These are phyloP conservation scores for Corticium candelabrum DNA, from an alignment of 37 sponge, comb jelly and placozoan species.

Conservation along the genomic window DNA sequence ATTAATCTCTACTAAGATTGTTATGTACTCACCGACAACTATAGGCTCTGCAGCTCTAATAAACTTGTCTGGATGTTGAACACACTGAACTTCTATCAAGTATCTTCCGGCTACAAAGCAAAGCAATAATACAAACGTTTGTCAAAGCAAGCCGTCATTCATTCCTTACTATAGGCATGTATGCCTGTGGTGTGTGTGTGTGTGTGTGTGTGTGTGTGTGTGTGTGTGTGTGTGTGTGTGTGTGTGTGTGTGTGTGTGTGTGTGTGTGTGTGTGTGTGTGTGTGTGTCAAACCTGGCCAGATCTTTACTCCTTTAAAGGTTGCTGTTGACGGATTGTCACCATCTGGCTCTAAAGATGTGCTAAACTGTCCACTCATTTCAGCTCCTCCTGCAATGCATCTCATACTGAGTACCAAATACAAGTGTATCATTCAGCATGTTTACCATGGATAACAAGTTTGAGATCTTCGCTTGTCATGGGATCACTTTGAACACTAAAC, in stretches of 20 bases:
- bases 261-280: constrained; percentile 17
- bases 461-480: constrained; percentile 33
- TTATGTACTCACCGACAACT: constrained; percentile 36
- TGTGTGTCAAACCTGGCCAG: constrained; percentile 27
- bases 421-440: not conserved
- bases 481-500: constrained; percentile 34
- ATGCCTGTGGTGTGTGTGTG: too few species aligned
- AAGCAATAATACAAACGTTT: not conserved
- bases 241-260: constrained; percentile 25
- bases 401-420: not conserved
- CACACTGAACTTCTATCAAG: constrained; percentile 44
- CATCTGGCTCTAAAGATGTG: constrained; percentile 23
- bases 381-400: constrained; percentile 28
- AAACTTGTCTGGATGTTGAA: constrained; percentile 9
- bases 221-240: constrained; percentile 18
- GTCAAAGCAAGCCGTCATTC: too few species aligned
- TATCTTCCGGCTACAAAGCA: constrained; percentile 45
- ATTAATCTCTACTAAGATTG: not conserved
- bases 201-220: too few species aligned
- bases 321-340: constrained; percentile 43
- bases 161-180: too few species aligned
- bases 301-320: constrained; percentile 39
- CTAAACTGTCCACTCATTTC: constrained; percentile 25
- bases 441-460: constrained; percentile 34
- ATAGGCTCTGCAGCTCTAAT: constrained; percentile 29